A percentile compares a stretch with the other conserved stretches of the same genome.
Conservation (phyloP, 1,140 invertebrate genomes). For the Subanguina moxae region DNA sequence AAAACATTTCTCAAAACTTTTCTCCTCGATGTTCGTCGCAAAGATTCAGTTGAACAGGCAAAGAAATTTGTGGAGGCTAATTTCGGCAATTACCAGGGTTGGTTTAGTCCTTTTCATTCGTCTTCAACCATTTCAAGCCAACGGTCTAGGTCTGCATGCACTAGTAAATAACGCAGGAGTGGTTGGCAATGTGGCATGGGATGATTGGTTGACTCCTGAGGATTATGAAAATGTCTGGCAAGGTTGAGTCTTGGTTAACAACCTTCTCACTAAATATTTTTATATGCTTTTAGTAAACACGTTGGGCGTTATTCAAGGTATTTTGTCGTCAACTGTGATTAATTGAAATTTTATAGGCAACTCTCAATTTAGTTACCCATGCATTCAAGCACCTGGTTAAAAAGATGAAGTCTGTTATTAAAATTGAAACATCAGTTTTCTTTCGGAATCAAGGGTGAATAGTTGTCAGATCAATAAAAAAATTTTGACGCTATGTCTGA, state of each 20-base stretch:
- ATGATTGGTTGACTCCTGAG: conserved; percentile 41
- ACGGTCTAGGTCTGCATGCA: conserved; percentile 65
- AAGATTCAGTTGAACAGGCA: neutral
- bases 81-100: neutral
- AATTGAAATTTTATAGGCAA: conserved; percentile 12
- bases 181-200: conserved; percentile 32
- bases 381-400: conserved; percentile 10
- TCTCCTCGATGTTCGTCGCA: neutral
- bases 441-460: too few relatives aligned
- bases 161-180: conserved; percentile 71
- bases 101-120: neutral
- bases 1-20: neutral
- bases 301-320: conserved; percentile 1
- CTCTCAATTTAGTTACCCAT: neutral
- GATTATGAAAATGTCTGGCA: conserved; percentile 17
- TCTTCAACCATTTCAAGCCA: neutral
- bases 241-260: too few relatives aligned
- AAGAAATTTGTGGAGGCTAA: neutral
- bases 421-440: neutral
- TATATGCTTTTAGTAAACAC: neutral
- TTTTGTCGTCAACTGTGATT: too few relatives aligned
- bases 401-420: neutral
- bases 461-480: too few relatives aligned
- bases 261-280: too few relatives aligned
- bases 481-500: too few relatives aligned